Evolutionary conservation across 2,797 vertebrate species (phyloP).

Genomic region (Tadarida brasiliensis): DNA sequence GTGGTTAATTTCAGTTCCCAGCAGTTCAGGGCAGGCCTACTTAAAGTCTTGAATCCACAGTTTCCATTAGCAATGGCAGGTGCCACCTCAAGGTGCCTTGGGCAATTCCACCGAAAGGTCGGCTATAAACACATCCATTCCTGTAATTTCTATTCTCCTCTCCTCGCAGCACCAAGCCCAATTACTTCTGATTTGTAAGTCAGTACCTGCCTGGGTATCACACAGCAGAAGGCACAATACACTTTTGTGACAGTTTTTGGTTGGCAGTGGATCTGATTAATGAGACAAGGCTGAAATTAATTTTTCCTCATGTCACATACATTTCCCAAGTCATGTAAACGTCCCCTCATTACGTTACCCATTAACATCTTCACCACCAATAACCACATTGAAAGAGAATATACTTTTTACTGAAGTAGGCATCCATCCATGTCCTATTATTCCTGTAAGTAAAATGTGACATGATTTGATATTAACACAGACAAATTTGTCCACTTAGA

Average conservation of each 20-base stretch:
- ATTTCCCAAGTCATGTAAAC: slow-evolving; percentile 78
- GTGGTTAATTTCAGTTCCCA: not conserved
- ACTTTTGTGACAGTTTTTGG: slow-evolving; percentile 84
- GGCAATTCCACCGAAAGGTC: slow-evolving; percentile 83
- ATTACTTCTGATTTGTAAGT: slow-evolving; percentile 83
- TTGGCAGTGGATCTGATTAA: slow-evolving; percentile 86
- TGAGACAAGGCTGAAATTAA: slow-evolving; percentile 87
- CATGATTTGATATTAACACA: slow-evolving; percentile 84
- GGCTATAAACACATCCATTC: slow-evolving; percentile 76
- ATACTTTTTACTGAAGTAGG: slow-evolving; percentile 67
- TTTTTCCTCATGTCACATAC: slow-evolving; percentile 80
- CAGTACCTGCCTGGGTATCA: slow-evolving; percentile 82
- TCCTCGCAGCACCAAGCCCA: slow-evolving; percentile 78
- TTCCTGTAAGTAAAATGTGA: slow-evolving; percentile 84
- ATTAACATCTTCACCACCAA: slow-evolving; percentile 84
- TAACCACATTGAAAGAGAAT: slow-evolving; percentile 78
- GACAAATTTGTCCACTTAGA: slow-evolving; percentile 79
- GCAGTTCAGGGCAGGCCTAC: slow-evolving; percentile 32
- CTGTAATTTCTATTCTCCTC: slow-evolving; percentile 58
- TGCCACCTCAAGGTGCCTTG: slow-evolving; percentile 72
- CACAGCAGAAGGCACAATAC: slow-evolving; percentile 80
- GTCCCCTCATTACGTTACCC: slow-evolving; percentile 71
- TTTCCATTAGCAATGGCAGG: slow-evolving; percentile 77
- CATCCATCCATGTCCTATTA: slow-evolving; percentile 85
- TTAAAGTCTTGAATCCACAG: slow-evolving; percentile 65